Evolutionary conservation across 2,113 vertebrate species (phyloP), one percentile per base, ranked within the genome.

Genomic region (Delphinus delphis): DNA sequence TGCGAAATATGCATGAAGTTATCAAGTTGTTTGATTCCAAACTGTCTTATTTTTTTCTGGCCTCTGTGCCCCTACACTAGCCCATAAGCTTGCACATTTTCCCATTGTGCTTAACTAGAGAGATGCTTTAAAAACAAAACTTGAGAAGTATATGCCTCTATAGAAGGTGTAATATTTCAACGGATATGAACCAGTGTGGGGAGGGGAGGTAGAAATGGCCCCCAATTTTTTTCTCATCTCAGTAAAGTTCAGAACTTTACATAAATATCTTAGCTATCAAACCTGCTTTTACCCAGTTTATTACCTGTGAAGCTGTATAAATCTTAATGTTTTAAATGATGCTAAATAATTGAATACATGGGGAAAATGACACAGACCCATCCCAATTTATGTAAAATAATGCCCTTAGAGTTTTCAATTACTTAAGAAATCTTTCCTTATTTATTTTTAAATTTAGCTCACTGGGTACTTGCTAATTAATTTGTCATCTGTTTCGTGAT

Each of bases 371-470:
- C 21, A 76, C 36, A 81, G 21, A 80, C 15, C 9, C 9, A 88
- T 93, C 3, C 20, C 3, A 60, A 85, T 94, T 97, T 93, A 63
- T 44, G 5, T 86, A 53, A 82, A 86, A 92, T 65, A 62, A 8
- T 73, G 4, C 3, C 50, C 85, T 84, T 96, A 88, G n/a, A 21
- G 21, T 86, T 90, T 93, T 74, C 23, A 93, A 47, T 77, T 95
- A 74, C 25, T 90, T 97, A 81, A 80, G 33, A 86, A 83, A 86
- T 63, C 0, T 70, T 73, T 53, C 33, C 44, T 89, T 88, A 5
- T 86, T 79, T n/a, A 74, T 38, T 70, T 97, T 90, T 87, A 97
- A 86, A 93, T 93, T 93, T 94, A 88, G 62, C 26, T 63, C 18
- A 74, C 55, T 63, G 14, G 17, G 18, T 47, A 55, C 41, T 85